A percentile compares a stretch with the other conserved stretches of the same genome.
phyloP scores from a whole-genome alignment of 2,113 vertebrate genomes.

The Phycodurus eques region DNA sequence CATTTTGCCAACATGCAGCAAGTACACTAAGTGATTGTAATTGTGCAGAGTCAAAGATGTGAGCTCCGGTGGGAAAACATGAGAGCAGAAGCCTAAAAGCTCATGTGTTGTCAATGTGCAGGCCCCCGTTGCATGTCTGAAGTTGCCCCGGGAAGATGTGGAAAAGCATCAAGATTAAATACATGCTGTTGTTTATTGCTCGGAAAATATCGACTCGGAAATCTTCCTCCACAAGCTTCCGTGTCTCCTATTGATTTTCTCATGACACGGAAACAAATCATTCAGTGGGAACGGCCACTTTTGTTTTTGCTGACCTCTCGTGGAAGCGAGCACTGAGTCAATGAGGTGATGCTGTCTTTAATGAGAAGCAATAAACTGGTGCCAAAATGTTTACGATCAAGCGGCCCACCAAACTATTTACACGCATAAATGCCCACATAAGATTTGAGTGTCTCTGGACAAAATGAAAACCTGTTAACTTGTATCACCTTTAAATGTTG shows the following conservation, averaged over 20 bases:
- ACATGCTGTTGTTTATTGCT: neutral
- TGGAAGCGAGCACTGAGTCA: constrained; percentile 15
- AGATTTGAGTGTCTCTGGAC: neutral
- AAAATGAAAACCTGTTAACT: neutral
- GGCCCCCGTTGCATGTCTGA: neutral
- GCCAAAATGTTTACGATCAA: constrained; percentile 7
- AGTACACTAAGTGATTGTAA: neutral
- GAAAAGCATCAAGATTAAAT: constrained; percentile 2
- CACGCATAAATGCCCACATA: neutral
- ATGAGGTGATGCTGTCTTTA: constrained; percentile 4
- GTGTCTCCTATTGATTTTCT: constrained; percentile 11
- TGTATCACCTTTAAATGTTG: neutral
- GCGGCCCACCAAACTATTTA: neutral
- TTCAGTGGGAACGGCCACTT: constrained; percentile 6
- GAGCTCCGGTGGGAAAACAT: constrained; percentile 8
- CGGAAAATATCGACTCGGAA: constrained; percentile 9
- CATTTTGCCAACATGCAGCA: neutral
- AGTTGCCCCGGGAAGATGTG: neutral
- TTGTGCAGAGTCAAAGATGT: constrained; percentile 26
- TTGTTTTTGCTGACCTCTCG: constrained; percentile 39
- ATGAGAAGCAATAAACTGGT: neutral
- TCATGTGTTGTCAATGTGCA: constrained; percentile 2
- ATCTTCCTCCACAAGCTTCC: neutral
- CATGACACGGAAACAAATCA: constrained; percentile 13
- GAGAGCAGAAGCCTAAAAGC: constrained; percentile 18